Percentiles rank a stretch among this genome's conserved stretches.
Evolutionary conservation across 2,888 invertebrate species (phyloP).

Genomic region (Saturnia pavonia): DNA sequence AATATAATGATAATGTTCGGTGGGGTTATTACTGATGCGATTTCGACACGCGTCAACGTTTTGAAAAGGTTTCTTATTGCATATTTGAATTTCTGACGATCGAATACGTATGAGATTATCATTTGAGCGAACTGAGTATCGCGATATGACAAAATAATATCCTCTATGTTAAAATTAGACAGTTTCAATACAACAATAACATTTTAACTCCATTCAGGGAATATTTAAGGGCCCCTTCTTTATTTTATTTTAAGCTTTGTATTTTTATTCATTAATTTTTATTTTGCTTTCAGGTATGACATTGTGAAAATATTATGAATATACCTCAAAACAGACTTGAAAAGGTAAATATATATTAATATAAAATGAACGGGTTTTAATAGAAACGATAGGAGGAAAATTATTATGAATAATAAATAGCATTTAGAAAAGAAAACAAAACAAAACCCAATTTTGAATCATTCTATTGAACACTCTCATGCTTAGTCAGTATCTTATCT

Average conservation of each 20-base stretch:
- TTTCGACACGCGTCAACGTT: slow-evolving; percentile 64
- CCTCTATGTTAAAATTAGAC: not conserved
- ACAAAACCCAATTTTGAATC: too few species aligned
- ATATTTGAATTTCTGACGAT: slow-evolving; percentile 30
- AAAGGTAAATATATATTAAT: not conserved
- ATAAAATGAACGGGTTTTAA: not conserved
- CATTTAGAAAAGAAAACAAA: too few species aligned
- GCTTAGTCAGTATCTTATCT: too few species aligned
- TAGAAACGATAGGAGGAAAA: not conserved
- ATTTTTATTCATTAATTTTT: not conserved
- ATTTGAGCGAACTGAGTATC: not conserved
- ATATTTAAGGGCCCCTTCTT: not conserved
- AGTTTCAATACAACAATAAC: not conserved
- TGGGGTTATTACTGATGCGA: slow-evolving; percentile 61
- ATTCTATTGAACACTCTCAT: too few species aligned
- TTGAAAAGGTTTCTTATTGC: slow-evolving; percentile 45
- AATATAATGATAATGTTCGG: slow-evolving; percentile 79
- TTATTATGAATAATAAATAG: not conserved
- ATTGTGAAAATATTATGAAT: not conserved
- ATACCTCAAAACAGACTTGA: not conserved
- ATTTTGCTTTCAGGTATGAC: not conserved
- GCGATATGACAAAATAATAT: not conserved
- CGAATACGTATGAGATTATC: not conserved
- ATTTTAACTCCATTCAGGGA: not conserved
- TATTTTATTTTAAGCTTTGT: not conserved